phyloP scores from a whole-genome alignment of 2,797 vertebrate genomes.

The Pipistrellus pipistrellus region DNA sequence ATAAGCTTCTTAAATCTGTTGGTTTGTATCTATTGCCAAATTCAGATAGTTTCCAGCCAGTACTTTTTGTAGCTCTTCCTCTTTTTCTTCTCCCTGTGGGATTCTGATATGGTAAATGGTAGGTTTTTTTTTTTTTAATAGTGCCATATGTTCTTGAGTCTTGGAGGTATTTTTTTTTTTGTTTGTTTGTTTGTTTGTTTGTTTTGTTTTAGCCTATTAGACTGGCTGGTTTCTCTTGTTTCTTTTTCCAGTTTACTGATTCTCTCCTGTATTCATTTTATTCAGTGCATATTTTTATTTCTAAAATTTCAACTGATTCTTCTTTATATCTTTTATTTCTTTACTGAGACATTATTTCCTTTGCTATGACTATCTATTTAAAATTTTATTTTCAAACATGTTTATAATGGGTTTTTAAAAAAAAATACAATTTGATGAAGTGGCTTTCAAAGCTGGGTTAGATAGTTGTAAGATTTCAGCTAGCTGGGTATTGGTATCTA shows the following conservation, averaged over 20 bases:
- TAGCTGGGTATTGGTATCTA: not conserved
- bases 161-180: not conserved
- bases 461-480: not conserved
- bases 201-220: not conserved
- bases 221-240: not conserved
- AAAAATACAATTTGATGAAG: not conserved
- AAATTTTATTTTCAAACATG: not conserved
- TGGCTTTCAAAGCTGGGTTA: not conserved
- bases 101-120: not conserved
- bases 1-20: not conserved
- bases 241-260: not conserved
- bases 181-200: not conserved
- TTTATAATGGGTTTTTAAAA: not conserved
- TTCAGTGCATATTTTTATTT: not conserved
- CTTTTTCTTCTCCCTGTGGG: not conserved
- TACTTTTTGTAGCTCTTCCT: not conserved
- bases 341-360: not conserved
- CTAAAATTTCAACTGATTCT: not conserved
- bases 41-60: not conserved
- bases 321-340: not conserved
- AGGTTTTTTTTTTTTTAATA: not conserved
- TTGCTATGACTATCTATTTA: not conserved
- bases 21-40: not conserved
- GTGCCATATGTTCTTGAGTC: not conserved
- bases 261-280: not conserved